A percentile compares a stretch with the other conserved stretches of the same genome.
phyloP scores from a whole-genome alignment of 2,888 invertebrate species.

The Cataglyphis cursor region DNA sequence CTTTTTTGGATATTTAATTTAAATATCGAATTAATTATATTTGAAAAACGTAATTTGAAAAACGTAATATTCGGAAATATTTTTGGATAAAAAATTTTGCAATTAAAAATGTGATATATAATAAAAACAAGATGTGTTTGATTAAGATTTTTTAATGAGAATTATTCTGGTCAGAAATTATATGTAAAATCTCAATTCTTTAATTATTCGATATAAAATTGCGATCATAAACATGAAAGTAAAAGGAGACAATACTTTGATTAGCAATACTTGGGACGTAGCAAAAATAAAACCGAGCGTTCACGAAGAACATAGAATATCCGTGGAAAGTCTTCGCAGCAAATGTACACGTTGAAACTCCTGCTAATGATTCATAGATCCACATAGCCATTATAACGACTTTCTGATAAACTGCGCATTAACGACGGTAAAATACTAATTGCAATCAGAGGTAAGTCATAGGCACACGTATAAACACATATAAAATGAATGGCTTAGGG shows the following conservation, averaged over 20 bases:
- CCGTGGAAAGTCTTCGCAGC: constrained; percentile 62
- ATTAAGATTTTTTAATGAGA: background rate
- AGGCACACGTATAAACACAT: background rate
- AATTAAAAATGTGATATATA: background rate
- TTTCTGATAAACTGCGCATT: constrained; percentile 5
- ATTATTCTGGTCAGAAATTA: background rate
- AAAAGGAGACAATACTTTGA: background rate
- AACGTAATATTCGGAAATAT: background rate
- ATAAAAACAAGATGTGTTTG: background rate
- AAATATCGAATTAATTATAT: constrained; percentile 12
- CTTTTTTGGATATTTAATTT: background rate
- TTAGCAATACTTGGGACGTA: constrained; percentile 30
- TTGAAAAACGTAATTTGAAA: background rate
- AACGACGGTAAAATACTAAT: constrained; percentile 59
- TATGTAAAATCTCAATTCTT: background rate
- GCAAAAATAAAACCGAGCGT: constrained; percentile 77
- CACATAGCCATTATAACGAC: constrained; percentile 1
- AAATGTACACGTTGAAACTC: constrained; percentile 40
- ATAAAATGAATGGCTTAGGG: constrained; percentile 15
- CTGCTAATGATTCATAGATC: constrained; percentile 13
- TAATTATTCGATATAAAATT: background rate
- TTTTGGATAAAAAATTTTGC: background rate
- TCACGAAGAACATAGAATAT: constrained; percentile 77
- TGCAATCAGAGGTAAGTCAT: constrained; percentile 64
- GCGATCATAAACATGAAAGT: background rate